Conservation (phyloP, 2,113 vertebrate species). For the Gallinago paraguaiae region DNA sequence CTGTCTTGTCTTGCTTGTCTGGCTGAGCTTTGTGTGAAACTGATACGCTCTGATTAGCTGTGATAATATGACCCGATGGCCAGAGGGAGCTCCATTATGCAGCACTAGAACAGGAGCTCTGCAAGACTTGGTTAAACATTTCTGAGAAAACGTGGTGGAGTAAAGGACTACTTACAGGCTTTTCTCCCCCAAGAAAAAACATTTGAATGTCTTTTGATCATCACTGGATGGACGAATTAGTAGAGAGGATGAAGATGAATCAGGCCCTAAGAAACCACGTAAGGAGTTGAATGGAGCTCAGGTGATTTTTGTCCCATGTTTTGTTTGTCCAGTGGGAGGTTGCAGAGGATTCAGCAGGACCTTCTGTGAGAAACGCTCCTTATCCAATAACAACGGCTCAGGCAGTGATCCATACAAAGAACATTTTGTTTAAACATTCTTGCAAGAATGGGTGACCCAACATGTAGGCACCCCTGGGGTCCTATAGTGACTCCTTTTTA, state of each 20-base stretch:
- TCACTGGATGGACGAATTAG: background rate
- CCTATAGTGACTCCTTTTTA: too few species aligned
- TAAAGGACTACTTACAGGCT: background rate
- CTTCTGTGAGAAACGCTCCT: background rate
- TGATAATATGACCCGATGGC: conserved; percentile 47
- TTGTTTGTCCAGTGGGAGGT: background rate
- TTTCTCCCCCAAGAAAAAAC: background rate
- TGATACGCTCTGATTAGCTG: conserved; percentile 45
- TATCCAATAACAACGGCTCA: too few species aligned
- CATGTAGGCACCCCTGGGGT: too few species aligned
- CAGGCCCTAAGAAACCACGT: background rate
- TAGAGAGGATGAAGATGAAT: background rate
- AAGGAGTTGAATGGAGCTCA: background rate
- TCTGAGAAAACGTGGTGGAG: background rate
- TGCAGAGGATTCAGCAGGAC: background rate
- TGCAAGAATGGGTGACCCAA: too few species aligned
- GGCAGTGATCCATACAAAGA: too few species aligned
- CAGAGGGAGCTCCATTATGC: conserved; percentile 14
- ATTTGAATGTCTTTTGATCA: background rate
- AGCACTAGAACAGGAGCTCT: background rate
- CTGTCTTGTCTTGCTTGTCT: conserved; percentile 48
- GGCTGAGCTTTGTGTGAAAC: conserved; percentile 50
- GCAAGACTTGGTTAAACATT: background rate
- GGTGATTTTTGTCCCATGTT: background rate
- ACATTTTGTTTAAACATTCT: too few species aligned